Evolutionary conservation across 2,888 invertebrate genomes (phyloP).

Genomic region (Drosophila demipolita): DNA sequence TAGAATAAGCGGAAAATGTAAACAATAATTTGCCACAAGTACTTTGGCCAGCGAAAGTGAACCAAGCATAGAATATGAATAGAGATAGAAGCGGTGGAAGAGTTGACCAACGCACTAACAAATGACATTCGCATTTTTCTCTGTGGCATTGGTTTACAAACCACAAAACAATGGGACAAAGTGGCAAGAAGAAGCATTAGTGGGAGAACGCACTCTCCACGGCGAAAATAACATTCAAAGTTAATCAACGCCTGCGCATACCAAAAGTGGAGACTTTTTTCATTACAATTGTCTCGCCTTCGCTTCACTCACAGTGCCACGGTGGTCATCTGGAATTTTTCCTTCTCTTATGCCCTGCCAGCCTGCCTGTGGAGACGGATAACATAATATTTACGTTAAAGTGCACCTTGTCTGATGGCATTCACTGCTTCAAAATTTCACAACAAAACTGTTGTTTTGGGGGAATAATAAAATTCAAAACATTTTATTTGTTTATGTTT

Average conservation of each 20-base stretch:
- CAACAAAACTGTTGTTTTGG: neutral
- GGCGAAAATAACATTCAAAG: conserved; percentile 21
- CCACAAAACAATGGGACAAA: conserved; percentile 37
- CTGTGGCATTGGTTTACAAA: conserved; percentile 49
- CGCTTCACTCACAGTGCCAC: neutral
- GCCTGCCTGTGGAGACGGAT: conserved; percentile 28
- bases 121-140: conserved; percentile 57
- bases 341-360: conserved; percentile 7
- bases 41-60: conserved; percentile 32
- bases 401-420: conserved; percentile 58
- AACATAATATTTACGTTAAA: conserved; percentile 73
- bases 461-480: neutral
- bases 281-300: conserved; percentile 24
- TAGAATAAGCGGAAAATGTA: conserved; percentile 62
- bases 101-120: conserved; percentile 17
- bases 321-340: conserved; percentile 34
- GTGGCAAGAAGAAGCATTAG: conserved; percentile 29
- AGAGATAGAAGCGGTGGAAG: conserved; percentile 2
- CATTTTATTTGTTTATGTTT: neutral
- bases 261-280: conserved; percentile 50
- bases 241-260: conserved; percentile 44
- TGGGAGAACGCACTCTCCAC: conserved; percentile 41
- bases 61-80: conserved; percentile 16
- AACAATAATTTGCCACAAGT: conserved; percentile 70
- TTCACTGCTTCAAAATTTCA: conserved; percentile 11